phyloP scores from a whole-genome alignment of 2,888 invertebrate genomes.

The Lasioglossum calceatum region DNA sequence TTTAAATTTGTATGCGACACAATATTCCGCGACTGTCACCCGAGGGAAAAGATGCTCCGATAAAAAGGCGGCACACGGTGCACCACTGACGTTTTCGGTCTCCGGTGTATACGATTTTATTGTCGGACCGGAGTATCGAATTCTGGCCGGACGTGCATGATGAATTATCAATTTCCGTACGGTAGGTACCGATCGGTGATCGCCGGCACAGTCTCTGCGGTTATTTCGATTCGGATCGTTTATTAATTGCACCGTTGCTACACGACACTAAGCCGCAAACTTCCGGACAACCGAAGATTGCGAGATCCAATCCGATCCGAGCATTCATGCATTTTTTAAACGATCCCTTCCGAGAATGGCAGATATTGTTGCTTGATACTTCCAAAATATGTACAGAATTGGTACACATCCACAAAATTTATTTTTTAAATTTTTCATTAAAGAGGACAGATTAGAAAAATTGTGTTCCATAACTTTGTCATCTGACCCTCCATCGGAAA shows the following conservation, averaged over 20 bases:
- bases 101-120: slow-evolving; percentile 59
- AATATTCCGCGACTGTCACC: slow-evolving; percentile 31
- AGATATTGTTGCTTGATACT: neutral
- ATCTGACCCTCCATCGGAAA: no score
- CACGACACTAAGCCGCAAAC: neutral
- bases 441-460: no score
- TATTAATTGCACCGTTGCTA: slow-evolving; percentile 53
- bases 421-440: no score
- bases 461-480: no score
- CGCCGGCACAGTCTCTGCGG: slow-evolving; percentile 53
- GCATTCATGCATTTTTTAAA: neutral
- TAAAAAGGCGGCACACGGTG: slow-evolving; percentile 40
- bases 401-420: no score
- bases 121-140: slow-evolving; percentile 32
- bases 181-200: slow-evolving; percentile 73
- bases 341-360: neutral
- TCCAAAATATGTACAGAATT: no score
- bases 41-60: slow-evolving; percentile 31
- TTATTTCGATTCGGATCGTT: slow-evolving; percentile 53
- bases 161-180: slow-evolving; percentile 76
- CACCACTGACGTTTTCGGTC: slow-evolving; percentile 21
- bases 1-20: slow-evolving; percentile 9
- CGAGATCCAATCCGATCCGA: neutral
- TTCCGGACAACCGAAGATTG: neutral
- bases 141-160: slow-evolving; percentile 66